Percentiles rank a stretch among this genome's conserved stretches.
Conservation (phyloP, 2,797 vertebrate species). For the Ctenopoma kingsleyae region DNA sequence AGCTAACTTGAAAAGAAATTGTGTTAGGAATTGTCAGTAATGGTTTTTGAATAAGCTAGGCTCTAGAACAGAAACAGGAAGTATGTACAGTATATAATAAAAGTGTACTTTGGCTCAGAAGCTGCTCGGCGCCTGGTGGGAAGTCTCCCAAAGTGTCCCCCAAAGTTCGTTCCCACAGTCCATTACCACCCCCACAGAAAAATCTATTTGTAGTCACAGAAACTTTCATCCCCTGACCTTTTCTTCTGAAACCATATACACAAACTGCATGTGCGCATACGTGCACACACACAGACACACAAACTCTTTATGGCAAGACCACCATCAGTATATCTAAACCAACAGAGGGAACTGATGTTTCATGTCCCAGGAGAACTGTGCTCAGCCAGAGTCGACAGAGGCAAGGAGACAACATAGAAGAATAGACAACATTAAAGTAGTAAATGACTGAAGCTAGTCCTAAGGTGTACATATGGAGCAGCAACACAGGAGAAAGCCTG, state of each 20-base stretch:
- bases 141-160: slow-evolving; percentile 18
- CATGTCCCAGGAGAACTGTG: slow-evolving; percentile 31
- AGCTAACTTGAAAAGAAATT: background rate
- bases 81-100: background rate
- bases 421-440: background rate
- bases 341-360: slow-evolving; percentile 10
- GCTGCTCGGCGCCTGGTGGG: slow-evolving; percentile 1
- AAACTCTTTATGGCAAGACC: slow-evolving; percentile 3
- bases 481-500: background rate
- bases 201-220: slow-evolving; percentile 49
- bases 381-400: slow-evolving; percentile 36
- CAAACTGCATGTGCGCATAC: background rate
- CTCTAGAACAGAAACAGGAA: slow-evolving; percentile 7
- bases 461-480: background rate
- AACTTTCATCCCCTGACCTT: slow-evolving; percentile 60
- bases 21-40: background rate
- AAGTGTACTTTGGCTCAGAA: background rate
- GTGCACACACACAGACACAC: slow-evolving; percentile 4
- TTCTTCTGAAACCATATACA: slow-evolving; percentile 43
- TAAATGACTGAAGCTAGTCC: background rate
- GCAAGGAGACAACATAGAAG: slow-evolving; percentile 6
- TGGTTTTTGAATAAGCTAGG: background rate
- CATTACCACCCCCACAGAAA: slow-evolving; percentile 40
- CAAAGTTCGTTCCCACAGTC: slow-evolving; percentile 61
- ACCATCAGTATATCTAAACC: slow-evolving; percentile 40